phyloP scores from a whole-genome alignment of 2,888 invertebrate species.

The Dastarcus helophoroides region DNA sequence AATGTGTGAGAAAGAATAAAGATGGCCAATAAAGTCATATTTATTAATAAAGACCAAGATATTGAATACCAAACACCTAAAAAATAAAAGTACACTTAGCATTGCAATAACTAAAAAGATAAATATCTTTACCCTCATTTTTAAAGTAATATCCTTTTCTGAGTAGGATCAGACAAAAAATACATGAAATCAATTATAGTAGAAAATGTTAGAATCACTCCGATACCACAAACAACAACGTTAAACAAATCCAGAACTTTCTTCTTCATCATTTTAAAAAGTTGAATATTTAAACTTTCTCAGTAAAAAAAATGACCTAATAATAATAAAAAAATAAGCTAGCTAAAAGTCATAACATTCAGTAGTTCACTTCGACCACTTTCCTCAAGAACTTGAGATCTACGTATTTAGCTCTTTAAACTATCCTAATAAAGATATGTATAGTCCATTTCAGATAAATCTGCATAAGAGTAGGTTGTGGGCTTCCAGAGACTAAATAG shows the following conservation, averaged over 20 bases:
- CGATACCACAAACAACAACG: conserved; percentile 32
- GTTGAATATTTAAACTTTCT: no score
- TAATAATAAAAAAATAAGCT: no score
- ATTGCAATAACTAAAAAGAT: conserved; percentile 2
- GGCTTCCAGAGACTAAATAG: no score
- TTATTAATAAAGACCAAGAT: conserved; percentile 34
- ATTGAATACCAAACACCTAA: conserved; percentile 33
- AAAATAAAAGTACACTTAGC: conserved; percentile 10
- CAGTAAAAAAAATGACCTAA: no score
- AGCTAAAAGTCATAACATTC: no score
- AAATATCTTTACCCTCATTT: conserved; percentile 8
- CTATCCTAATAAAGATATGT: no score
- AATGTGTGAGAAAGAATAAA: conserved; percentile 49
- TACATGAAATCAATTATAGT: conserved; percentile 41
- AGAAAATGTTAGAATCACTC: conserved; percentile 42
- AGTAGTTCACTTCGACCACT: no score
- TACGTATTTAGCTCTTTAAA: no score
- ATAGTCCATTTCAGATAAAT: no score
- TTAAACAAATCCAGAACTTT: conserved; percentile 15
- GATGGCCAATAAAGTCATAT: conserved; percentile 39
- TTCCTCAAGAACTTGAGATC: no score
- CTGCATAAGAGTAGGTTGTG: no score
- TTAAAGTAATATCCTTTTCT: conserved; percentile 19
- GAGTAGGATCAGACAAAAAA: conserved; percentile 42
- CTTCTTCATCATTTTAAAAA: no score